These are phyloP conservation scores for Pitangus sulphuratus DNA, from an alignment of 2,797 vertebrate genomes.

Conservation along the genomic window DNA sequence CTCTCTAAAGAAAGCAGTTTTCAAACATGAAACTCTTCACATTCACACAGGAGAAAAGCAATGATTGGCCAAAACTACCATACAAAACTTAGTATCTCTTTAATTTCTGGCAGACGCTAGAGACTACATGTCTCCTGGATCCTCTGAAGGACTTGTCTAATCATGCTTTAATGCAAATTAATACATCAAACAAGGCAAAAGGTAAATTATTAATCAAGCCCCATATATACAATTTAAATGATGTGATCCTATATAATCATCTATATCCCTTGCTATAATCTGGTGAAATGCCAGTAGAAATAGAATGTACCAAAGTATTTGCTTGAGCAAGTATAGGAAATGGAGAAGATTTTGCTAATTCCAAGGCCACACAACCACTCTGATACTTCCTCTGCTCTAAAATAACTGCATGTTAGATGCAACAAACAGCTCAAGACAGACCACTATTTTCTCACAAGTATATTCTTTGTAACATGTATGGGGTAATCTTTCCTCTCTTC, in stretches of 20 bases:
- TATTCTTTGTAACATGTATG: background rate
- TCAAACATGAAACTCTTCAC: slow-evolving; percentile 47
- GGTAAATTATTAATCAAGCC: background rate
- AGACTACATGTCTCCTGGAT: background rate
- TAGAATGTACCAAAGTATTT: background rate
- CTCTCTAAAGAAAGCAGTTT: slow-evolving; percentile 48
- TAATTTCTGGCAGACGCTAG: slow-evolving; percentile 34
- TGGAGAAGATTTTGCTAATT: background rate
- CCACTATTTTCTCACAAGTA: accelerated
- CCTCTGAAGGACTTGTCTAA: slow-evolving; percentile 32
- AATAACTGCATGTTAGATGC: background rate
- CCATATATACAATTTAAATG: background rate
- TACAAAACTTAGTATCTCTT: slow-evolving; percentile 7
- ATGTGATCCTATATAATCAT: background rate
- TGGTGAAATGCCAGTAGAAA: background rate
- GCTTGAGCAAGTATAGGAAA: background rate
- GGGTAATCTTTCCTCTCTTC: background rate
- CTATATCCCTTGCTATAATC: background rate
- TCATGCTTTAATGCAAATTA: slow-evolving; percentile 18
- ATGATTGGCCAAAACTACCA: slow-evolving; percentile 7
- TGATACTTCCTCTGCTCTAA: background rate
- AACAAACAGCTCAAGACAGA: background rate
- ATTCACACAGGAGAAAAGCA: slow-evolving; percentile 54
- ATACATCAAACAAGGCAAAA: background rate
- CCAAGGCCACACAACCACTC: background rate